These are phyloP conservation scores for Sylvia atricapilla DNA, from an alignment of 2,113 vertebrate species.

Conservation along the genomic window DNA sequence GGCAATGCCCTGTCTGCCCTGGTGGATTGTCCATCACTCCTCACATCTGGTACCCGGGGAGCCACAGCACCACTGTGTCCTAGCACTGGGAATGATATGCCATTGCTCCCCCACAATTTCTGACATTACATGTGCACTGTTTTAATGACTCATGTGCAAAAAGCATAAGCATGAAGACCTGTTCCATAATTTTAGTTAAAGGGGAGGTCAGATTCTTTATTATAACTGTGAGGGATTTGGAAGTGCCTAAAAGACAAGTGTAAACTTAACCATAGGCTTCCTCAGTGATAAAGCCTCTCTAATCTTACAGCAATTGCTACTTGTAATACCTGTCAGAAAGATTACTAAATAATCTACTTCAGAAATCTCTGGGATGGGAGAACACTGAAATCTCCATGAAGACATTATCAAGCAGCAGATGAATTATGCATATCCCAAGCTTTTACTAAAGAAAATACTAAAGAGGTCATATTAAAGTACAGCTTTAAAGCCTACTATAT, in stretches of 20 bases:
- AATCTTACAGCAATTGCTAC: background rate
- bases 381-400: background rate
- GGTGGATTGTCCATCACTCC: too few species aligned
- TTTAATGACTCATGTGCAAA: background rate
- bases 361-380: background rate
- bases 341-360: background rate
- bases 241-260: background rate
- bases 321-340: background rate
- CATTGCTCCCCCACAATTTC: background rate
- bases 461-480: background rate
- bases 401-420: background rate
- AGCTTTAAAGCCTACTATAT: background rate
- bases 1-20: background rate
- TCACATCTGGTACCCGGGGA: accelerated
- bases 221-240: background rate
- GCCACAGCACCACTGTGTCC: accelerated
- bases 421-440: background rate
- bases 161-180: accelerated
- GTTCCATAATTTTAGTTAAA: background rate
- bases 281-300: background rate
- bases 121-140: background rate
- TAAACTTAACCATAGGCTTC: background rate
- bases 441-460: background rate
- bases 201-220: background rate
- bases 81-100: background rate